A percentile compares a stretch with the other conserved stretches of the same genome.
phyloP scores from a whole-genome alignment of 2,797 vertebrate species.

The Anomalospiza imberbis region DNA sequence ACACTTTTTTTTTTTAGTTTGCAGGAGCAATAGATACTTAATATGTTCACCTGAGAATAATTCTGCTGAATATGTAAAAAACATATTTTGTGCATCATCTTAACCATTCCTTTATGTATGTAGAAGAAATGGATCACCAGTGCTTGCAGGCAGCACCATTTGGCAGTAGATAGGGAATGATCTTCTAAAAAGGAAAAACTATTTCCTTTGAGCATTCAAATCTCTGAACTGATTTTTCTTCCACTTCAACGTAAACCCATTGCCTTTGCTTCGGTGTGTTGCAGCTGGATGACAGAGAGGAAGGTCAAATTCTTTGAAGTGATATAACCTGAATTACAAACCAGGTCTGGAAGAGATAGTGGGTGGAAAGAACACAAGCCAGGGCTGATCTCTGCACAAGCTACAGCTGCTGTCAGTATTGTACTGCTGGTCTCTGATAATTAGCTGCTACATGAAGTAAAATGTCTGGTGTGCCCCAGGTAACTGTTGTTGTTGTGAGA shows the following conservation, averaged over 20 bases:
- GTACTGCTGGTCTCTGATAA: slow-evolving; percentile 29
- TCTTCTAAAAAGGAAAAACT: not conserved
- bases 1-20: not conserved
- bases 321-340: slow-evolving; percentile 36
- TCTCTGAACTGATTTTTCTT: slow-evolving; percentile 8
- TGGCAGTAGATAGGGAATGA: not conserved
- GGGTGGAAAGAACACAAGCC: slow-evolving; percentile 40
- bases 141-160: not conserved
- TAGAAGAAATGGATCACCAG: not conserved
- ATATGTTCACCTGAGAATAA: not conserved
- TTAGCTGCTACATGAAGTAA: slow-evolving; percentile 53
- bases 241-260: not conserved
- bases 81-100: not conserved
- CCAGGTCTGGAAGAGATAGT: slow-evolving; percentile 2
- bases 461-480: slow-evolving; percentile 40
- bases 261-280: not conserved
- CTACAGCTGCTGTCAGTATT: slow-evolving; percentile 20
- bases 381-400: slow-evolving; percentile 6
- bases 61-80: not conserved
- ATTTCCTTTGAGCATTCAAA: slow-evolving; percentile 19
- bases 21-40: not conserved
- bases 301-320: slow-evolving; percentile 56
- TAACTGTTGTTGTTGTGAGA: slow-evolving; percentile 50
- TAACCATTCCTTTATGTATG: not conserved
- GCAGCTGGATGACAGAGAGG: not conserved